Percentiles rank a stretch among this genome's conserved stretches.
phyloP scores from a whole-genome alignment of 2,888 invertebrate species.

The Agonum fuliginosum region DNA sequence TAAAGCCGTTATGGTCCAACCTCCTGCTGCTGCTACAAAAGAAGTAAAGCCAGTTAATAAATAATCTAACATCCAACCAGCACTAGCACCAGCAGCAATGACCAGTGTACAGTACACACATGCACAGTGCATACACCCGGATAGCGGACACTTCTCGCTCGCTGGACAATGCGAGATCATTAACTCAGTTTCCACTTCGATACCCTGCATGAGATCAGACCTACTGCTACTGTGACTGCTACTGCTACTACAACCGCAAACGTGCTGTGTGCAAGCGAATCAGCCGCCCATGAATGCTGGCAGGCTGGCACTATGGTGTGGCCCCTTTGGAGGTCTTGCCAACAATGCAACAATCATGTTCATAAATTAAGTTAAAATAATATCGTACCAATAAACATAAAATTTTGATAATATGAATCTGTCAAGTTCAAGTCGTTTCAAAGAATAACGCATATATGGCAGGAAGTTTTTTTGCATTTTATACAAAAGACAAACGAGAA shows the following conservation, averaged over 20 bases:
- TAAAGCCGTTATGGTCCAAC: neutral
- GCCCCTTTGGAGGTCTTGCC: neutral
- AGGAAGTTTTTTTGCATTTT: too few relatives aligned
- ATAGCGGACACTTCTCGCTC: constrained; percentile 6
- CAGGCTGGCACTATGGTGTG: neutral
- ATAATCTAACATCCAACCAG: neutral
- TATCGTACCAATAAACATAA: too few relatives aligned
- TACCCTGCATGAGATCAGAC: constrained; percentile 6
- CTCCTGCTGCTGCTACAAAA: neutral
- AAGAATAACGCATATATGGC: too few relatives aligned
- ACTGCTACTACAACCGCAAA: neutral
- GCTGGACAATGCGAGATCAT: constrained; percentile 41
- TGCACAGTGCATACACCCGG: neutral
- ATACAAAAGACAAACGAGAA: too few relatives aligned
- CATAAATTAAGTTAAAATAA: too few relatives aligned
- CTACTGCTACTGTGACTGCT: neutral
- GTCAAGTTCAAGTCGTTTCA: too few relatives aligned
- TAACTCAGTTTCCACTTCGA: constrained; percentile 41
- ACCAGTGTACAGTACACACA: neutral
- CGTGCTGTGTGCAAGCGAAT: neutral
- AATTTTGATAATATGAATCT: too few relatives aligned
- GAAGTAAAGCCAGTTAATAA: neutral
- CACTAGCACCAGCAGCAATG: neutral
- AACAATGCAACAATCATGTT: neutral
- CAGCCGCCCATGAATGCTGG: neutral